Conservation (phyloP, 2,797 vertebrate species). For the Paratrypauchen microcephalus region DNA sequence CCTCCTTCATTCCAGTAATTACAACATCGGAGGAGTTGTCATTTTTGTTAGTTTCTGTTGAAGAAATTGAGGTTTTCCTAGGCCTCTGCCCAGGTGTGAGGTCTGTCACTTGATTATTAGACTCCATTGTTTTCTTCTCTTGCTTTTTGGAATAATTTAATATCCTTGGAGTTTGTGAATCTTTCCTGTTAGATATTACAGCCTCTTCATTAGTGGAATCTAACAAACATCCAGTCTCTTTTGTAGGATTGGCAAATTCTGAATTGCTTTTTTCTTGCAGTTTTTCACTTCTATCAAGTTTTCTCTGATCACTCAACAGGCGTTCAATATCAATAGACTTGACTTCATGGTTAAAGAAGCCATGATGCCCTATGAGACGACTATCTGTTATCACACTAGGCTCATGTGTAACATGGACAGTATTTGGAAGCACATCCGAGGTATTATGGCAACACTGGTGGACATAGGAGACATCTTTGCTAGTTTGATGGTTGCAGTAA, state of each 20-base stretch:
- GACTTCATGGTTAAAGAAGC: slow-evolving; percentile 86
- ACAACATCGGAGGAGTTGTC: neutral
- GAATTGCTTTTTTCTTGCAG: slow-evolving; percentile 27
- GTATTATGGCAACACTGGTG: slow-evolving; percentile 38
- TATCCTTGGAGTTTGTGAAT: slow-evolving; percentile 7
- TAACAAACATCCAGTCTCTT: slow-evolving; percentile 16
- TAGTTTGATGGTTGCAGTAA: slow-evolving; percentile 25
- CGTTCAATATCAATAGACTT: slow-evolving; percentile 87
- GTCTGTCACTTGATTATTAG: slow-evolving; percentile 33
- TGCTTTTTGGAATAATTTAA: slow-evolving; percentile 16
- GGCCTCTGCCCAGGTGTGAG: slow-evolving; percentile 46
- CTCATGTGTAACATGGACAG: slow-evolving; percentile 50
- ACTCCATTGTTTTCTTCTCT: slow-evolving; percentile 11
- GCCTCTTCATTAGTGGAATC: slow-evolving; percentile 22
- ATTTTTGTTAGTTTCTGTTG: slow-evolving; percentile 44
- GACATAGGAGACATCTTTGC: slow-evolving; percentile 32
- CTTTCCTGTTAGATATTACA: slow-evolving; percentile 24
- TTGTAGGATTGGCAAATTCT: slow-evolving; percentile 10
- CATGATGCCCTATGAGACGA: slow-evolving; percentile 83
- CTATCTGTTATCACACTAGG: slow-evolving; percentile 83
- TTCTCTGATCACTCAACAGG: slow-evolving; percentile 69
- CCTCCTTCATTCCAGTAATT: slow-evolving; percentile 16
- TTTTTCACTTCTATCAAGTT: slow-evolving; percentile 21
- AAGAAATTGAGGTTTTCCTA: slow-evolving; percentile 30
- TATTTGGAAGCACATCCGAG: slow-evolving; percentile 41